Conservation (phyloP, 2,888 invertebrate species). For the Globia sparganii region DNA sequence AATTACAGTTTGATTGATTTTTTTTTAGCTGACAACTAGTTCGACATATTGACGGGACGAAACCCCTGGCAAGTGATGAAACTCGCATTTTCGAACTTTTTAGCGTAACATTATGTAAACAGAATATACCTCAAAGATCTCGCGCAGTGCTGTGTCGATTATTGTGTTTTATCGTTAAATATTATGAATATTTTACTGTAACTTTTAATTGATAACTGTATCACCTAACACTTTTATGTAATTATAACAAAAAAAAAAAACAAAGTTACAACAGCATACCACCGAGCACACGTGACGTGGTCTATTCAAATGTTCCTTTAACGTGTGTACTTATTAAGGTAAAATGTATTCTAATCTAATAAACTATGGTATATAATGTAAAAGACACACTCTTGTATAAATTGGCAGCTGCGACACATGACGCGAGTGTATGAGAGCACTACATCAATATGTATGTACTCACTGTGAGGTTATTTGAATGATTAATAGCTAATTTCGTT, state of each 20-base stretch:
- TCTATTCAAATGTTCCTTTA: slow-evolving; percentile 58
- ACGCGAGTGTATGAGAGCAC: slow-evolving; percentile 48
- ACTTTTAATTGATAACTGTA: slow-evolving; percentile 8
- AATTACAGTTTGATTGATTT: slow-evolving; percentile 37
- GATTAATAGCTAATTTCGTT: slow-evolving; percentile 54
- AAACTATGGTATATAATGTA: slow-evolving; percentile 59
- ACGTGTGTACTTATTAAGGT: slow-evolving; percentile 57
- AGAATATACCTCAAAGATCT: slow-evolving; percentile 14
- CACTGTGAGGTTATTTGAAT: slow-evolving; percentile 59
- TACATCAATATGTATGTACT: slow-evolving; percentile 58
- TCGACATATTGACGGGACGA: slow-evolving; percentile 4
- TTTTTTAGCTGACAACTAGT: background rate
- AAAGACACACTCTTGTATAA: slow-evolving; percentile 61
- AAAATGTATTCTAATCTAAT: slow-evolving; percentile 62
- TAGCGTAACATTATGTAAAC: slow-evolving; percentile 50
- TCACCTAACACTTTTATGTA: slow-evolving; percentile 4
- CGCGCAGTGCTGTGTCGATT: slow-evolving; percentile 8
- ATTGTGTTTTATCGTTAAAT: slow-evolving; percentile 20
- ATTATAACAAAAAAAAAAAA: slow-evolving; percentile 19
- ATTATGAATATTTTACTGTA: slow-evolving; percentile 21
- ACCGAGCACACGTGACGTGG: slow-evolving; percentile 35
- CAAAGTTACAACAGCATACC: slow-evolving; percentile 20
- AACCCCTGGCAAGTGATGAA: slow-evolving; percentile 41
- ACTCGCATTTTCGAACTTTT: slow-evolving; percentile 46
- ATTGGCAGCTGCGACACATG: slow-evolving; percentile 54